Percentiles rank a stretch among this genome's conserved stretches.
Conservation (phyloP, 2,888 invertebrate species). For the Rhagonycha lutea region DNA sequence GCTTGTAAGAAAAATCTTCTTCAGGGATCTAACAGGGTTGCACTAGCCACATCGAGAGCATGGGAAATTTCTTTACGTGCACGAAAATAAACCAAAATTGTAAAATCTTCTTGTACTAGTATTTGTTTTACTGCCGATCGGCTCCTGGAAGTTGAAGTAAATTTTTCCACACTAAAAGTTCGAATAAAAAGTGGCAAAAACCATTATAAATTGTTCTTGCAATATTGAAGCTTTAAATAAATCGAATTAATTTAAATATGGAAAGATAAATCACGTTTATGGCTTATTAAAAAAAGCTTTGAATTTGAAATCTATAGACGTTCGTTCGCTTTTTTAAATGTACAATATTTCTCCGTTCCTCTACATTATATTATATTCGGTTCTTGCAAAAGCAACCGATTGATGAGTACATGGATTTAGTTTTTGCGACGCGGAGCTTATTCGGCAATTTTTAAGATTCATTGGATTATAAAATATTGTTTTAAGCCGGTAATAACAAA, state of each 20-base stretch:
- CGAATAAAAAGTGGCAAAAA: background rate
- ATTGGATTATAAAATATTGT: background rate
- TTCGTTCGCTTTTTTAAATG: background rate
- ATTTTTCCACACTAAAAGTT: background rate
- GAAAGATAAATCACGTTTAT: background rate
- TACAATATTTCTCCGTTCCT: background rate
- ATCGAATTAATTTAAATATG: background rate
- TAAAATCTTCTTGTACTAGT: too few relatives aligned
- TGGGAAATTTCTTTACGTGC: too few relatives aligned
- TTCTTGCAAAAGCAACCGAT: background rate
- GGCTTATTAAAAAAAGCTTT: background rate
- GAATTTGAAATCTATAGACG: background rate
- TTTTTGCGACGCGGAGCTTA: background rate
- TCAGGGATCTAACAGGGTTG: too few relatives aligned
- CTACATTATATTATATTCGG: background rate
- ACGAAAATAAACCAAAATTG: too few relatives aligned
- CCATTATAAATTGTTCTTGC: background rate
- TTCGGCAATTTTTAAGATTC: background rate
- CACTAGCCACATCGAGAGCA: too few relatives aligned
- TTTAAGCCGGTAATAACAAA: background rate
- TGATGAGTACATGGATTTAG: background rate
- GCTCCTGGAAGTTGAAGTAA: too few relatives aligned
- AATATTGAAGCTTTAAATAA: background rate
- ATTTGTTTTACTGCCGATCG: too few relatives aligned
- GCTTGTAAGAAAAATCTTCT: background rate